Conservation (phyloP, 2,888 invertebrate genomes). For the Harmothoe impar region DNA sequence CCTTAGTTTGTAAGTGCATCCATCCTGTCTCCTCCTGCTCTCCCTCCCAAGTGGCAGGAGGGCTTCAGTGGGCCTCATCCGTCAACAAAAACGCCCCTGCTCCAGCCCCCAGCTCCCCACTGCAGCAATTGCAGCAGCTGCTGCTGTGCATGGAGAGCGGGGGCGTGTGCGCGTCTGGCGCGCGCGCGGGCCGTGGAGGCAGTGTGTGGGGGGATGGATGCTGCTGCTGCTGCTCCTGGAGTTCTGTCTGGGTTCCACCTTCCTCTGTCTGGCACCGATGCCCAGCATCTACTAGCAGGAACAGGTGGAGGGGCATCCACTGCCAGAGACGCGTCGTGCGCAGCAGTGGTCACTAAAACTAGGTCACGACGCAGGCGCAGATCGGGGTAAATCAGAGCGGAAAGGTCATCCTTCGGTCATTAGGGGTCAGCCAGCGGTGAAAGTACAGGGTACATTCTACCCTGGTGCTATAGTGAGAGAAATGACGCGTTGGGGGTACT, state of each 20-base stretch:
- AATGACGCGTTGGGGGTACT: background rate
- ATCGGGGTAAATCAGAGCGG: conserved; percentile 47
- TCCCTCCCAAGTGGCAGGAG: background rate
- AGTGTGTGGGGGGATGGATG: background rate
- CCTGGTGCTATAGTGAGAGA: background rate
- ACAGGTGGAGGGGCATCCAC: conserved; percentile 19
- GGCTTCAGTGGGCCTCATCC: background rate
- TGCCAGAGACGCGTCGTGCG: background rate
- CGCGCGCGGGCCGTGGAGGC: background rate
- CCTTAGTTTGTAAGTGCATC: background rate
- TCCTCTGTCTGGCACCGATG: conserved; percentile 4
- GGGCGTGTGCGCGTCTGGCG: background rate
- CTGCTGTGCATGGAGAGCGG: background rate
- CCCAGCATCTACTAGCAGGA: conserved; percentile 11
- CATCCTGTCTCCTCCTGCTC: background rate
- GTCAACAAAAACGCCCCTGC: conserved; percentile 17
- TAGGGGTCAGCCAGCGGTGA: conserved; percentile 58
- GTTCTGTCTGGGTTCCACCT: conserved; percentile 31
- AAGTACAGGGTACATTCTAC: background rate
- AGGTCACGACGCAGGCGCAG: conserved; percentile 54
- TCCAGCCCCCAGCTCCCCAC: background rate
- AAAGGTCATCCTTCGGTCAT: conserved; percentile 54
- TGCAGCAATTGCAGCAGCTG: background rate
- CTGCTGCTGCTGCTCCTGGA: background rate
- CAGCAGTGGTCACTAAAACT: conserved; percentile 33